phyloP scores from a whole-genome alignment of 2,797 vertebrate genomes.

The Enteromius argenteus region DNA sequence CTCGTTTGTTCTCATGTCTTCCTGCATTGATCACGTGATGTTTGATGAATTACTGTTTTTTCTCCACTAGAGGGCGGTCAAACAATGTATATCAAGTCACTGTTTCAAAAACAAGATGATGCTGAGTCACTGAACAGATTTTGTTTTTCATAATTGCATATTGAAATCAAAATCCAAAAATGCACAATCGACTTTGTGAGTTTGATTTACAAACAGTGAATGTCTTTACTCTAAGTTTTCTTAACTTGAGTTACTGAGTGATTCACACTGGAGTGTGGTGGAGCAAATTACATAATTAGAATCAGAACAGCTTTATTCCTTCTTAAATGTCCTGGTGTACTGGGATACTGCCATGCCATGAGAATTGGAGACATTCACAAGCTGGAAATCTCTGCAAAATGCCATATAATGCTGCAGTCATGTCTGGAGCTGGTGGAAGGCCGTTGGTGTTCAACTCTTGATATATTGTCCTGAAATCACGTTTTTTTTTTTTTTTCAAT shows the following conservation, averaged over 20 bases:
- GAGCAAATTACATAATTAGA: not conserved
- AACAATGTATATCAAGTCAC: not conserved
- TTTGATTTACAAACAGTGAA: not conserved
- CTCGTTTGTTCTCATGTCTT: not conserved
- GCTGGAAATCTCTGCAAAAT: not conserved
- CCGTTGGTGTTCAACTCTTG: not conserved
- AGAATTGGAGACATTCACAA: not conserved
- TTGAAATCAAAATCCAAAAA: not conserved
- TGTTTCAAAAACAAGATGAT: not conserved
- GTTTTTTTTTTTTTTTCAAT: constrained; percentile 3
- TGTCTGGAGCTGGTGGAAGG: constrained; percentile 5
- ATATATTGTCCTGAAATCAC: constrained; percentile 31
- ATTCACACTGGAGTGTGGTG: not conserved
- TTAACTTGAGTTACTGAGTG: not conserved
- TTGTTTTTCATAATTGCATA: not conserved
- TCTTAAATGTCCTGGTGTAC: not conserved
- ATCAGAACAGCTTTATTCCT: not conserved
- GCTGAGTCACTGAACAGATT: not conserved
- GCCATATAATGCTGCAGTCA: not conserved
- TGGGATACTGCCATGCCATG: not conserved
- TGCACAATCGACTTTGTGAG: too few relatives aligned
- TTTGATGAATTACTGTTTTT: not conserved
- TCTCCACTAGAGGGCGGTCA: constrained; percentile 30
- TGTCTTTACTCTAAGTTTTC: not conserved
- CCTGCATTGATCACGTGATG: not conserved